Conservation (phyloP, 2,888 invertebrate species). For the Tetropium fuscum region DNA sequence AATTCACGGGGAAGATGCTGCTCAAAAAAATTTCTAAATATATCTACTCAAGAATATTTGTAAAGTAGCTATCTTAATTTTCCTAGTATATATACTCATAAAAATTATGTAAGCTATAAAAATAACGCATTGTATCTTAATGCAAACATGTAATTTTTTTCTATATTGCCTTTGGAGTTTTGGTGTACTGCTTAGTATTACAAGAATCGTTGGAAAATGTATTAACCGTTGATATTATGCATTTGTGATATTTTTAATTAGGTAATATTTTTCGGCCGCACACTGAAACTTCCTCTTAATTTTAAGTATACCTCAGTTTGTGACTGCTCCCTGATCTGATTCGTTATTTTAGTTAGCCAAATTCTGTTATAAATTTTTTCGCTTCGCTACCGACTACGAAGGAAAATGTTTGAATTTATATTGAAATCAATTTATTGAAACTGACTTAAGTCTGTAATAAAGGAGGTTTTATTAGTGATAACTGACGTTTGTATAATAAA, state of each 20-base stretch:
- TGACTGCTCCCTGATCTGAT: conserved; percentile 16
- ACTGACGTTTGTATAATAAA: no score
- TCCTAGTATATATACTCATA: no score
- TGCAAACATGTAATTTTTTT: not conserved
- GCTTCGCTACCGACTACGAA: no score
- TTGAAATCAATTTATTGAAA: no score
- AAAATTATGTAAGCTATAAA: no score
- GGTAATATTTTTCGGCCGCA: not conserved
- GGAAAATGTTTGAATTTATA: no score
- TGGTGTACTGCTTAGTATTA: conserved; percentile 2
- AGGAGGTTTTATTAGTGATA: no score
- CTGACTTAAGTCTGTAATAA: no score
- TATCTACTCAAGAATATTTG: no score
- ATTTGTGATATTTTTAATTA: conserved; percentile 19
- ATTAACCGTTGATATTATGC: conserved; percentile 11
- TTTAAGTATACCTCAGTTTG: not conserved
- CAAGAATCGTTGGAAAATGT: not conserved
- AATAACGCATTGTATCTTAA: not conserved
- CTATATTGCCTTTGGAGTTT: conserved; percentile 3
- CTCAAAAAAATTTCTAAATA: no score
- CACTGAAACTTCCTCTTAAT: not conserved
- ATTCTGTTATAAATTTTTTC: not conserved
- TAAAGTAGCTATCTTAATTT: no score
- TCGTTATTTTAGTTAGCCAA: not conserved
- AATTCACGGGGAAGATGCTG: no score